Evolutionary conservation across 1,140 invertebrate species (phyloP), one percentile per base, ranked within the genome.

Genomic region (Liolophura sinensis): DNA sequence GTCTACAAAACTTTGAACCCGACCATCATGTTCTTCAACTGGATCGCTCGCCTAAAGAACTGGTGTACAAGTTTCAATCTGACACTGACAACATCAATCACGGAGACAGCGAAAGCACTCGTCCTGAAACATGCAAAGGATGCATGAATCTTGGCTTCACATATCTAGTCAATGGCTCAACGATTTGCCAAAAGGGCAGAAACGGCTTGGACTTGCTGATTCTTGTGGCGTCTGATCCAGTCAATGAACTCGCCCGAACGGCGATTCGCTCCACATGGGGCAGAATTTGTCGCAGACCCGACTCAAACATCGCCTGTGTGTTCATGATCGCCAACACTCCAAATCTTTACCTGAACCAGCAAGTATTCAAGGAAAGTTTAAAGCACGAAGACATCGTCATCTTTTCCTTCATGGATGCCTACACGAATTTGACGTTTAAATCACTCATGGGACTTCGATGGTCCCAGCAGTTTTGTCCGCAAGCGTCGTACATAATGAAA

Each of bases 371-470:
- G 27, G 93, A 95, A 80, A 88, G 88, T 74, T 74, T 73, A 1
- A 22, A 60, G 14, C 48, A 77, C 61, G 56, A 61, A 18, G 79
- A 81, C 55, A 71, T 81, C 48, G 49, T 81, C 1, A 71, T 74
- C 40, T 69, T 71, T 11, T 70, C 74, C 58, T 81, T 81, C 61
- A 57, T 59, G 5, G 79, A 81, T 55, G 67, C 69, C 4, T 81
- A 80, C 61, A 55, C 61, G 16, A 80, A 80, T 65, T 64, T 81
- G 16, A 81, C 78, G 7, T 72, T 70, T 16, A 81, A 81, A 67
- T 93, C 95, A 74, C 77, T 93, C 0, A 93, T 94, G 91, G 93
- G 93, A 0, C 78, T 96, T 22, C 87, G 88, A 71, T 96, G 93
- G 93, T 89, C 88, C 0, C 76, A 86, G 0, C 82, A 81, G 11